Evolutionary conservation across 2,888 invertebrate species (phyloP), one percentile per base, ranked within the genome.

Genomic region (Spodoptera exigua): DNA sequence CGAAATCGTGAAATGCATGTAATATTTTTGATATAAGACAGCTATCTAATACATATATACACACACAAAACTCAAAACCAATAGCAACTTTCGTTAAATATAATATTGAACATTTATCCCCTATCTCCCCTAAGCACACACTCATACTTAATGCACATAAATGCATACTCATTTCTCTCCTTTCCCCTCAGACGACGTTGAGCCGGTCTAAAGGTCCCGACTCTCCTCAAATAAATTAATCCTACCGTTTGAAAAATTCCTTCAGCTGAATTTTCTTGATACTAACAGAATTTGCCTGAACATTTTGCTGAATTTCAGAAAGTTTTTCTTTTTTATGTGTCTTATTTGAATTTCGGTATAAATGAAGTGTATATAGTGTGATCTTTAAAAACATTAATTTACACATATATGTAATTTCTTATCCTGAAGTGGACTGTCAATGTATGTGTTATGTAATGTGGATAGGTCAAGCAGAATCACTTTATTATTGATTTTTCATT

Each of bases 91-190:
- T 27, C 27, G 9, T 27, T 27, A 27, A 27, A 27, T 27, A 27
- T 27, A 27, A 27, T 27, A 27, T 27, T 40, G 32, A 51, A 40
- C 59, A 59, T 71, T 71, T 65, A 47, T 54, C 21, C 47, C 27
- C 9, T 12, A 37, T 18, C 47, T 71, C 49, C 54, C 71, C 60
- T 34, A 32, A 40, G 41, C 36, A 71, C 37, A 10, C 34, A 51
- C 53, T 67, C 43, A 61, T 56, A 44, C 45, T 53, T 67, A 67
- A 67, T 72, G 46, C 72, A 70, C 46, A 67, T 56, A 67, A 67
- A 70, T 72, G 55, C 72, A 69, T 66, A 21, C 43, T 56, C 73
- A 72, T 72, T 72, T 72, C 53, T 72, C 72, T 48, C 32, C 12
- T 17, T 13, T 9, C 14, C 34, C 14, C 39, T 34, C 36, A 43